Percentiles rank a stretch among this genome's conserved stretches.
phyloP scores from a whole-genome alignment of 2,888 invertebrate species.

The Chelonus formosanus region DNA sequence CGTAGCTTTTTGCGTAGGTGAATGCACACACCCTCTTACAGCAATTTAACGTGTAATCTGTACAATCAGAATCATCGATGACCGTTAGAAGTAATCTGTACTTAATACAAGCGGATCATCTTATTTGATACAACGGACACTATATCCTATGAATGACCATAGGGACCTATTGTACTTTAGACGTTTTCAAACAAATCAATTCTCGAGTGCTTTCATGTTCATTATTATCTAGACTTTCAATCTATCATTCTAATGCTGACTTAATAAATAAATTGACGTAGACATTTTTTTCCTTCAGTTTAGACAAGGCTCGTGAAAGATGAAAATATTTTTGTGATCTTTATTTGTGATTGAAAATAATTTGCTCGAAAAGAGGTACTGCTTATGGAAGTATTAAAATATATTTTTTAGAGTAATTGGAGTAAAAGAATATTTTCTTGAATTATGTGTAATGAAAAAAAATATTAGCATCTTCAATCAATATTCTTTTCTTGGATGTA shows the following conservation, averaged over 20 bases:
- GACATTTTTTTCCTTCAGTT: too few relatives aligned
- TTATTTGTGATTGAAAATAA: too few relatives aligned
- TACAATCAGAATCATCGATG: conserved; percentile 19
- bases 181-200: conserved; percentile 7
- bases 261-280: too few relatives aligned
- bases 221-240: not conserved
- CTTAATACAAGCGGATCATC: conserved; percentile 4
- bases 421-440: too few relatives aligned
- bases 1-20: conserved; percentile 19
- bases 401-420: too few relatives aligned
- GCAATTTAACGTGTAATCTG: conserved; percentile 23
- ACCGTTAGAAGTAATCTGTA: conserved; percentile 16
- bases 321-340: too few relatives aligned
- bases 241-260: not conserved
- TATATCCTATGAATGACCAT: not conserved
- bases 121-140: not conserved
- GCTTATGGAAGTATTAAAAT: too few relatives aligned
- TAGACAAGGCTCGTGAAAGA: too few relatives aligned
- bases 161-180: not conserved
- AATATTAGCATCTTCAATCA: too few relatives aligned
- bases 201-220: not conserved
- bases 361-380: too few relatives aligned
- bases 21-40: not conserved
- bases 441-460: too few relatives aligned
- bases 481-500: too few relatives aligned